Conservation (phyloP, 2,888 invertebrate genomes). For the Synanthedon tipuliformis region DNA sequence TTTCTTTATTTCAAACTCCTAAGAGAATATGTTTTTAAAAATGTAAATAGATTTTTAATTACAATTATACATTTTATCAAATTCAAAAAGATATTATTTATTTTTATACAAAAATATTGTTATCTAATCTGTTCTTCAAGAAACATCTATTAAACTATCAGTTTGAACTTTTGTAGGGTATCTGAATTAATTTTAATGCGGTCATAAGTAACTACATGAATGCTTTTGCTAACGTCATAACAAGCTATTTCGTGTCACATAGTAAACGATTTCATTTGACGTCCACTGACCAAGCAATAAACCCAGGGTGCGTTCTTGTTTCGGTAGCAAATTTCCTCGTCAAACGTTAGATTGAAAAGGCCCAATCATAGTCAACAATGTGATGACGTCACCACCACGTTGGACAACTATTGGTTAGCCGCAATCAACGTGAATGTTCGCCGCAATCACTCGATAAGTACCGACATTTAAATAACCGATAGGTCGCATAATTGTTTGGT, state of each 20-base stretch:
- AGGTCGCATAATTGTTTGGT: slow-evolving; percentile 1
- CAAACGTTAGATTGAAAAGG: slow-evolving; percentile 3
- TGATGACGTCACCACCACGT: slow-evolving; percentile 1
- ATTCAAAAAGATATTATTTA: no score
- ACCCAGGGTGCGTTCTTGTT: neutral
- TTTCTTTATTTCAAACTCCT: no score
- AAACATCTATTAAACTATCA: no score
- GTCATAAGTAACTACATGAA: no score
- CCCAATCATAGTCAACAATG: slow-evolving; percentile 6
- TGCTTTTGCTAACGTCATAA: no score
- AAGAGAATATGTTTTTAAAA: no score
- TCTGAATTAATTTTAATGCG: no score
- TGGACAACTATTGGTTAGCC: slow-evolving; percentile 3
- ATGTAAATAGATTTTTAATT: no score
- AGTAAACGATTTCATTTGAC: neutral
- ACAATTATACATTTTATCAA: no score
- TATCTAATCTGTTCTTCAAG: no score
- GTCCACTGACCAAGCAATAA: neutral
- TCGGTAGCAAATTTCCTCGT: neutral
- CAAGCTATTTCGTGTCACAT: neutral
- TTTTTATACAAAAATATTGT: no score
- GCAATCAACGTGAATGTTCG: slow-evolving; percentile 8
- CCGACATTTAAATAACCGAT: slow-evolving; percentile 4
- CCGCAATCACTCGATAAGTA: slow-evolving; percentile 7
- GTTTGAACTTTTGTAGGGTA: no score